phyloP scores from a whole-genome alignment of 2,888 invertebrate genomes.

The Rutpela maculata region DNA sequence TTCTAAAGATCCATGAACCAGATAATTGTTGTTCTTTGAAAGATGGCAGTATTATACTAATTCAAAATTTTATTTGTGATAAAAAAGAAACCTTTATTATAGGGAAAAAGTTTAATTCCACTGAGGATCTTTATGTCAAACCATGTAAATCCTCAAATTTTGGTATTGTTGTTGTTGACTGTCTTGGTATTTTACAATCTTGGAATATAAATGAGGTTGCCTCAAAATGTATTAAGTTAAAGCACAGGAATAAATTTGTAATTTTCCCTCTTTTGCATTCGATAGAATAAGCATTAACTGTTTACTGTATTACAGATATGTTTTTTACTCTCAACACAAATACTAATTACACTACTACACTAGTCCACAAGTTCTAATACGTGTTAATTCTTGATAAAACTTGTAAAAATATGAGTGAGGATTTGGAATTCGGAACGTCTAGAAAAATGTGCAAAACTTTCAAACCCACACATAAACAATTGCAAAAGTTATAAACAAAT shows the following conservation, averaged over 20 bases:
- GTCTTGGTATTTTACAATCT: slow-evolving; percentile 1
- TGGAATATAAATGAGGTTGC: slow-evolving; percentile 28
- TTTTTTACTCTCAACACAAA: no score
- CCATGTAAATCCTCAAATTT: slow-evolving; percentile 38
- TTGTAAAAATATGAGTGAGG: no score
- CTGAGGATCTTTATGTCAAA: slow-evolving; percentile 35
- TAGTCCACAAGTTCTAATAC: no score
- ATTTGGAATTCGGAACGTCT: no score
- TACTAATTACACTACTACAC: no score
- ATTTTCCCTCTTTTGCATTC: slow-evolving; percentile 4
- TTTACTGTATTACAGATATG: no score
- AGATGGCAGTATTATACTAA: slow-evolving; percentile 2
- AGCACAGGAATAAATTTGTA: slow-evolving; percentile 12
- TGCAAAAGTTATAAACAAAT: no score
- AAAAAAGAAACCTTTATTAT: slow-evolving; percentile 19
- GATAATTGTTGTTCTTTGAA: slow-evolving; percentile 42
- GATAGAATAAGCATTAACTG: neutral
- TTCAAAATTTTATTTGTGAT: slow-evolving; percentile 33
- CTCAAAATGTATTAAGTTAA: slow-evolving; percentile 33
- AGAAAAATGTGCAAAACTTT: no score
- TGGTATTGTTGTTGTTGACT: slow-evolving; percentile 31
- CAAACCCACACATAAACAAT: no score
- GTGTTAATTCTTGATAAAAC: no score
- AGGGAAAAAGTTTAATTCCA: slow-evolving; percentile 1
- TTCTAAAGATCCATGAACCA: slow-evolving; percentile 18